These are phyloP conservation scores for Larimichthys polyactis DNA, from an alignment of 2,113 vertebrate genomes.

Conservation along the genomic window DNA sequence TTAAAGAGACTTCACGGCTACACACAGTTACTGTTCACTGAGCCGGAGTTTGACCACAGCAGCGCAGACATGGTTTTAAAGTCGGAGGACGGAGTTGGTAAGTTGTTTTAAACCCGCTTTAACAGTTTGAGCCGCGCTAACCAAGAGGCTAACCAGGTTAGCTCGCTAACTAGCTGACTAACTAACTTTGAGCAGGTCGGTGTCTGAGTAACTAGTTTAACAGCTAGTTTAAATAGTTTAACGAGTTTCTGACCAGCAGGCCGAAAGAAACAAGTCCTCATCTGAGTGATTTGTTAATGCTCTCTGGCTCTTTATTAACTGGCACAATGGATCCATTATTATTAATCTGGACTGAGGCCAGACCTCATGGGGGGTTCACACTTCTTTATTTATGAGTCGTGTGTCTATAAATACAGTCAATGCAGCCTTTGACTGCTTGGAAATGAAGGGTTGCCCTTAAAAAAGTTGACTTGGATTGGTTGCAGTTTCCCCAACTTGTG, in stretches of 20 bases:
- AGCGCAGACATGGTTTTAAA: slow-evolving; percentile 72
- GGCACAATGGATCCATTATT: slow-evolving; percentile 73
- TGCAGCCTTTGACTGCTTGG: slow-evolving; percentile 38
- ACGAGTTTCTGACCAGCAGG: neutral
- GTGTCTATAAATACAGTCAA: slow-evolving; percentile 69
- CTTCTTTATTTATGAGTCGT: slow-evolving; percentile 10
- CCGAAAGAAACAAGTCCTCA: slow-evolving; percentile 39
- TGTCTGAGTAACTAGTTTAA: neutral
- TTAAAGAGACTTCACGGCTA: slow-evolving; percentile 19
- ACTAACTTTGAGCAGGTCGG: neutral
- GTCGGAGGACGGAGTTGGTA: slow-evolving; percentile 82
- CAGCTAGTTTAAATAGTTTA: neutral
- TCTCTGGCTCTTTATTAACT: slow-evolving; percentile 47
- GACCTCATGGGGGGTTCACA: slow-evolving; percentile 44
- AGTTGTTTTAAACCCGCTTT: slow-evolving; percentile 56
- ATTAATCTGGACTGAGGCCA: slow-evolving; percentile 65
- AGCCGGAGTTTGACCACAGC: neutral
- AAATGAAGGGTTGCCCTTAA: slow-evolving; percentile 17
- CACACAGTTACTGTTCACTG: fast-evolving
- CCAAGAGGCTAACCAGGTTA: slow-evolving; percentile 39
- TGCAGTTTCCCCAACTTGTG: slow-evolving; percentile 22
- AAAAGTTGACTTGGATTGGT: neutral
- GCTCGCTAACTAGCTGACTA: slow-evolving; percentile 28
- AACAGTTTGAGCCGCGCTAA: slow-evolving; percentile 22
- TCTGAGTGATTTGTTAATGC: slow-evolving; percentile 24